Evolutionary conservation across 2,797 vertebrate genomes (phyloP).

Genomic region (Eulemur rubriventer): DNA sequence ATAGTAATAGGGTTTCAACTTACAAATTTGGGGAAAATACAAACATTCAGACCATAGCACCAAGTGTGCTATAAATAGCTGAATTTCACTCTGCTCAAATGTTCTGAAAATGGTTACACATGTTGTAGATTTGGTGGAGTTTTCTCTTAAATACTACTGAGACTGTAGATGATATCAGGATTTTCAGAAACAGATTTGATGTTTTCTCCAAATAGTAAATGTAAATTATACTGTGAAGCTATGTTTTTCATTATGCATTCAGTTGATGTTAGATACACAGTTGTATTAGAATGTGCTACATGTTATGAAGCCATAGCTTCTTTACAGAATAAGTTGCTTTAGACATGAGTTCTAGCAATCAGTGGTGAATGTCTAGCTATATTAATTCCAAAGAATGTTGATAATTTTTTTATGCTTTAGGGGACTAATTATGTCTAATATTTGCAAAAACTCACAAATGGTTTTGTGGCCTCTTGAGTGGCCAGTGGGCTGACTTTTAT

Average conservation of each 20-base stretch:
- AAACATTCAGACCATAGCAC: neutral
- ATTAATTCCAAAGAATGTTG: neutral
- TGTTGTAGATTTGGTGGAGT: neutral
- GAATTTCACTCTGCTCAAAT: neutral
- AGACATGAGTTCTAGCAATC: neutral
- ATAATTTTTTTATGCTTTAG: neutral
- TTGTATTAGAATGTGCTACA: neutral
- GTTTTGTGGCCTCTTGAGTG: neutral
- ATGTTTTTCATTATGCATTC: neutral
- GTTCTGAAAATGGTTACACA: neutral
- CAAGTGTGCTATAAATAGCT: neutral
- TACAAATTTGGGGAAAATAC: neutral
- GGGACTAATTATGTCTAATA: neutral
- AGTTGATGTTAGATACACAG: neutral
- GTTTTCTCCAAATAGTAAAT: neutral
- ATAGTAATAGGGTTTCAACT: neutral
- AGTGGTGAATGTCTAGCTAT: neutral
- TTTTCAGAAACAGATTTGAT: constrained; percentile 2
- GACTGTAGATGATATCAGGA: neutral
- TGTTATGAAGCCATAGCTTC: neutral
- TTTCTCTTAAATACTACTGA: neutral
- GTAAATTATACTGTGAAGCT: neutral
- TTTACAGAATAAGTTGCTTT: neutral
- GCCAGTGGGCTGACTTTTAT: neutral
- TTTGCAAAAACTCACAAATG: neutral